phyloP scores from a whole-genome alignment of 2,113 vertebrate genomes.

The Chlorodrepanis virens region DNA sequence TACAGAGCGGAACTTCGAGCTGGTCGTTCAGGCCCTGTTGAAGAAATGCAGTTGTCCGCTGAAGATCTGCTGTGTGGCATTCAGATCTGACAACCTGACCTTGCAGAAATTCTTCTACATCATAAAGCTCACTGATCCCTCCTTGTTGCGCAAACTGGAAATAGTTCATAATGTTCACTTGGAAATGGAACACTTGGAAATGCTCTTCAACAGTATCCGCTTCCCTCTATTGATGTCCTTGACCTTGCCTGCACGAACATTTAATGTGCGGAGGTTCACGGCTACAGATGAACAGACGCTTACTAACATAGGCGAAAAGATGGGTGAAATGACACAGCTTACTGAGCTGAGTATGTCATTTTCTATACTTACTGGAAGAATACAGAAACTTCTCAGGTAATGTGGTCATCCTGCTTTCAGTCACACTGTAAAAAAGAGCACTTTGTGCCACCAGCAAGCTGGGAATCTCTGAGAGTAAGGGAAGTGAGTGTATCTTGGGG shows the following conservation, averaged over 20 bases:
- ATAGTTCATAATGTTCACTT: conserved; percentile 91
- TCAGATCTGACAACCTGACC: conserved; percentile 85
- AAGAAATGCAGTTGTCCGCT: conserved; percentile 77
- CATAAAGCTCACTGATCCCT: conserved; percentile 77
- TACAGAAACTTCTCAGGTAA: conserved; percentile 86
- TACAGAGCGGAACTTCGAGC: conserved; percentile 86
- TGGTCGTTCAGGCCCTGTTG: conserved; percentile 80
- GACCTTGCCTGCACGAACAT: conserved; percentile 84
- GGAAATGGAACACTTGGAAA: conserved; percentile 85
- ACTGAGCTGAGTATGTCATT: conserved; percentile 87
- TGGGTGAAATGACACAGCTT: conserved; percentile 78
- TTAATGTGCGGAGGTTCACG: conserved; percentile 77
- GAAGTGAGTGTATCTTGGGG: not conserved
- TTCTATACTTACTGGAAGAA: conserved; percentile 86
- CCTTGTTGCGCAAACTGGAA: conserved; percentile 79
- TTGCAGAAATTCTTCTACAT: conserved; percentile 87
- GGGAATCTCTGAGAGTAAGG: not conserved
- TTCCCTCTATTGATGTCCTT: conserved; percentile 82
- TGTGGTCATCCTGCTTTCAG: not conserved
- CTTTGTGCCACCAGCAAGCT: not conserved
- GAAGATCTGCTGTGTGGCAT: conserved; percentile 78
- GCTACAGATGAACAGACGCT: conserved; percentile 71
- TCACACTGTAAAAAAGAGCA: not conserved
- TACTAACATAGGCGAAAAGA: conserved; percentile 77
- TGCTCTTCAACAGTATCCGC: conserved; percentile 80